Conservation (phyloP, 2,888 invertebrate genomes). For the Diaperis boleti region DNA sequence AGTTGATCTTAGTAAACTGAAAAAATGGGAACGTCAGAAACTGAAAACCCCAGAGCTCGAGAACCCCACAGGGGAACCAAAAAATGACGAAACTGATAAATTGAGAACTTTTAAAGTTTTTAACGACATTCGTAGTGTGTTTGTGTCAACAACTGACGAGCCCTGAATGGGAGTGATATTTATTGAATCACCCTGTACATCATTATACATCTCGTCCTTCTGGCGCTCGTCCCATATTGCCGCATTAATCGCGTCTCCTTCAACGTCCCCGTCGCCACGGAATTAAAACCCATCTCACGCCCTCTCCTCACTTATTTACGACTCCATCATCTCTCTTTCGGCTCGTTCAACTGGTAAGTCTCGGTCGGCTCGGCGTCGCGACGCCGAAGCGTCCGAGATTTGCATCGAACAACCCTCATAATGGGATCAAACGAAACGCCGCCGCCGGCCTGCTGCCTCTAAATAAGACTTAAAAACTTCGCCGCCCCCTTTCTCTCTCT, state of each 20-base stretch:
- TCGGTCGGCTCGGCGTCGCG: constrained; percentile 28
- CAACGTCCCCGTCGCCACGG: constrained; percentile 6
- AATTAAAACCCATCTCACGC: constrained; percentile 23
- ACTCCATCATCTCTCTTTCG: constrained; percentile 17
- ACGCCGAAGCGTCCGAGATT: constrained; percentile 33
- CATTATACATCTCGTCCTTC: neutral
- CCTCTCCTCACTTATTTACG: constrained; percentile 25
- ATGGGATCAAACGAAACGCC: constrained; percentile 27
- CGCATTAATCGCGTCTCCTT: neutral
- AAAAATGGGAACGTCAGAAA: no score
- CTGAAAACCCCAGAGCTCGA: no score
- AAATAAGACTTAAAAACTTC: constrained; percentile 15
- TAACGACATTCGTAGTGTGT: no score
- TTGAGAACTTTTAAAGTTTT: no score
- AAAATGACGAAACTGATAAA: no score
- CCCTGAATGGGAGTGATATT: no score
- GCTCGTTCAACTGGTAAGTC: constrained; percentile 25
- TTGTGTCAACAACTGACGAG: no score
- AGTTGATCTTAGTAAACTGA: no score
- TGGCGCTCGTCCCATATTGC: neutral
- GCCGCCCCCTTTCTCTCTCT: neutral
- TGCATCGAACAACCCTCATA: constrained; percentile 31
- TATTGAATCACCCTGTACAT: no score
- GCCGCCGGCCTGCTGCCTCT: constrained; percentile 10
- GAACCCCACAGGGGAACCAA: no score